Evolutionary conservation across 2,113 vertebrate species (phyloP).

Genomic region (Phaethornis superciliosus): DNA sequence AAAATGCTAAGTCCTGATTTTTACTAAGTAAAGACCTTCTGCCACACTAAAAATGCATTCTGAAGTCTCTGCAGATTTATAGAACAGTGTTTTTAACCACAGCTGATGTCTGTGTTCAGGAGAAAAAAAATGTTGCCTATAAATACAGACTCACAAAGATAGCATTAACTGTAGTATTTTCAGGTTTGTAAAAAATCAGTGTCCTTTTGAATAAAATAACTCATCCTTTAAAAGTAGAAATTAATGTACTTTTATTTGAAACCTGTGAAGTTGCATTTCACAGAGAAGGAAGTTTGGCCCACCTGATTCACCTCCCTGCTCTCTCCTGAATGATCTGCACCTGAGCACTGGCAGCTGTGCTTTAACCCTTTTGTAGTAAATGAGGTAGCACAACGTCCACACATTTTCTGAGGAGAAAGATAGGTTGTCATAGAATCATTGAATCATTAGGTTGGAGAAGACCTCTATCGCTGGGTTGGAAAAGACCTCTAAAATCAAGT

Average conservation of each 20-base stretch:
- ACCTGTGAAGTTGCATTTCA: not conserved
- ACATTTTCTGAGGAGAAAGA: not conserved
- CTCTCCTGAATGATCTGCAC: not conserved
- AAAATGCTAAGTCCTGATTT: conserved; percentile 14
- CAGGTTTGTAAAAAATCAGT: conserved; percentile 7
- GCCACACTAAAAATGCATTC: conserved; percentile 50
- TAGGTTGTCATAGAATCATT: not conserved
- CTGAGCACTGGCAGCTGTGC: not conserved
- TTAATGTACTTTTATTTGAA: not conserved
- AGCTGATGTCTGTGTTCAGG: conserved; percentile 14
- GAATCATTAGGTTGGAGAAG: too few species aligned
- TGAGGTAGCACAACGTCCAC: not conserved
- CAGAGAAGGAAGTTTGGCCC: not conserved
- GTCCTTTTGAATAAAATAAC: not conserved
- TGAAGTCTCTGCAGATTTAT: conserved; percentile 55
- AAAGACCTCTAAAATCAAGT: too few species aligned
- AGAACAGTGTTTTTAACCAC: conserved; percentile 39
- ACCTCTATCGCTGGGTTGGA: too few species aligned
- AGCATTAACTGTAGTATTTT: conserved; percentile 19
- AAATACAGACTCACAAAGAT: conserved; percentile 23
- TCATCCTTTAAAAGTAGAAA: not conserved
- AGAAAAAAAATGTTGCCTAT: not conserved
- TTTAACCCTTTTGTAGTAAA: not conserved
- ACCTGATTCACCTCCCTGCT: not conserved
- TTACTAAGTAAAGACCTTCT: conserved; percentile 49